Evolutionary conservation across 1,140 invertebrate species (phyloP), one percentile per base, ranked within the genome.

Genomic region (Pogonomyrmex californicus): DNA sequence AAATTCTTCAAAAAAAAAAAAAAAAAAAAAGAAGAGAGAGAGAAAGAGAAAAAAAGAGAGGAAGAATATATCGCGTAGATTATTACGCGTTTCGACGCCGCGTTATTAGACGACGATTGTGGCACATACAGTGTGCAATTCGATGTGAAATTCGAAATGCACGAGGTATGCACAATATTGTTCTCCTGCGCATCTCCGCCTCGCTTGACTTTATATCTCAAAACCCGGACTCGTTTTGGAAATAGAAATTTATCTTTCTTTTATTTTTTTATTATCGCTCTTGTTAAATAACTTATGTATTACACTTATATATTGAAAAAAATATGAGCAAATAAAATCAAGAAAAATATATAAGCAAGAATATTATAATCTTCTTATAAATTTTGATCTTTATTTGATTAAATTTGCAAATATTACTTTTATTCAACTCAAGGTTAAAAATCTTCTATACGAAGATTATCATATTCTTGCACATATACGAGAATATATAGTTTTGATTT

Each of bases 1-100:
- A 77, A 62, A 77, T 78, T 47, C 23, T 9, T 23, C 12, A 41
- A 54, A 78, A 85, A 65, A 66, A n/a, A 63, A 3, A 63, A 6
- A 85, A 36, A 17, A 4, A 44, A 2, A 58, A 33, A 60, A 2
- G 41, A 41, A 81, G 49, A 30, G 14, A 12, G 51, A 71, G 23
- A 44, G 12, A 62, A 14, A 76, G 23, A 2, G 58, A 33, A 60
- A 2, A 2, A 30, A 9, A 12, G 51, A 71, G 23, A 44, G 12
- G 49, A 14, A n/a, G 1, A 41, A 9, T 7, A 4, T 7, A n/a
- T 4, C 10, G 56, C 7, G 12, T 77, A 85, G 62, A 62, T 66
- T 30, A 76, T 62, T 77, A 41, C 2, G 10, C 36, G 44, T 51
- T 62, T 85, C 65, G 23, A 44, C 44, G 47, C 7, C n/a, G 51